These are phyloP conservation scores for Aporrectodea caliginosa DNA, from an alignment of 1,140 invertebrate genomes.

Conservation along the genomic window DNA sequence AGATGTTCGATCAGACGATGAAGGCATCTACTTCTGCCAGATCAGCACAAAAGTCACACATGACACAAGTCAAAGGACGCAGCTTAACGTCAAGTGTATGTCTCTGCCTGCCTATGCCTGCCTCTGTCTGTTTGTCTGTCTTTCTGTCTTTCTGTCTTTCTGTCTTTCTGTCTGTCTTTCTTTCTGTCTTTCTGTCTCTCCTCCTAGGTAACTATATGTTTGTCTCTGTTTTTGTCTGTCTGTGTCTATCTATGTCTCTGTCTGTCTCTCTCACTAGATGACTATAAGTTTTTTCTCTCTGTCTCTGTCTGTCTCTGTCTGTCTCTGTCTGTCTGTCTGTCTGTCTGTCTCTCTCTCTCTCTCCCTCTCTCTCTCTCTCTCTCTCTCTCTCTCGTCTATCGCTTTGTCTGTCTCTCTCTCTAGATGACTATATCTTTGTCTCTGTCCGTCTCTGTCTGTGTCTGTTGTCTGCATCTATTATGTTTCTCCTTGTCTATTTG, in stretches of 20 bases:
- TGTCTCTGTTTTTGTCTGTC: too few species aligned
- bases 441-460: too few species aligned
- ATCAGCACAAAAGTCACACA: constrained; percentile 28
- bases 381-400: neutral
- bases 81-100: constrained; percentile 30
- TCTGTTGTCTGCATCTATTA: too few species aligned
- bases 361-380: neutral
- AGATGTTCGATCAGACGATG: constrained; percentile 29
- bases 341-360: neutral
- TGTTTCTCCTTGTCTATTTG: too few species aligned
- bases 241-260: too few species aligned
- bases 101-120: too few species aligned
- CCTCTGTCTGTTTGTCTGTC: neutral
- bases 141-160: neutral
- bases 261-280: too few species aligned
- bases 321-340: neutral
- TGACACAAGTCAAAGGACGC: constrained; percentile 5
- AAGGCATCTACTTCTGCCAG: constrained; percentile 31
- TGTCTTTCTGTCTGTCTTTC: neutral
- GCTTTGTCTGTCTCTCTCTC: too few species aligned
- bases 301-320: neutral
- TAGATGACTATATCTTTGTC: too few species aligned
- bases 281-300: neutral
- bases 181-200: neutral
- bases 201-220: too few species aligned